Base-by-base conservation (phyloP, 2,888 invertebrate species). In the Melinopterus prodromus region DNA sequence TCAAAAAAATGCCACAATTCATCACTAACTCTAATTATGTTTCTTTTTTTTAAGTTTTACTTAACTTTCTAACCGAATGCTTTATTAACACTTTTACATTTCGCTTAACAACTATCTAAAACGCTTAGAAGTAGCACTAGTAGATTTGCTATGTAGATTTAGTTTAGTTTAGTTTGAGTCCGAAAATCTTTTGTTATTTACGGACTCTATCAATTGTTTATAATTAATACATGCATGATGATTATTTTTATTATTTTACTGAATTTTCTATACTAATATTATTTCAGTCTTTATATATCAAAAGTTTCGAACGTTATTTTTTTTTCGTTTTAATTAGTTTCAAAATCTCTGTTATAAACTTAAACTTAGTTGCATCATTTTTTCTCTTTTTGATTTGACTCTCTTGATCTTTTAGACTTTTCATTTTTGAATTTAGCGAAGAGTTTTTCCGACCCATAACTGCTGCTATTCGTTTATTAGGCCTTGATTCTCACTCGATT, bases 201-300 rank as follows among this genome's bases (percentile, higher is more conserved):
- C 14, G 16, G 35, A 74, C 6, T 26, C 37, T 74, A 74, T 35
- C 26, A 16, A 37, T n/a, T n/a, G 16, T 74, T 74, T 74, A 36
- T 36, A 26, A 35, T 74, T 74, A 74, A 74, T 74, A 74, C 74
- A 74, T 74, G 74, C 74, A 74, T 74, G 74, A 74, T n/a, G 74
- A 36, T n/a, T n/a, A 36, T 36, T 37, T 74, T 37, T 6, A 36
- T 71, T 71, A 16, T 26, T 15, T 71, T 16, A 70, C 70, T 16
- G 70, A 70, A 16, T 70, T n/a, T 70, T 70, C 70, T 70, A 70
- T 16, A 70, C 70, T 2, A 26, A 2, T 26, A 26, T 26, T 26
- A 26, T 26, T 53, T 53, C 53, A 53, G 53, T 53, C 12, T 53
- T 53, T 53, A 53, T 38, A 6, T 53, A 7, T 53, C 53, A 53